Base-by-base conservation (phyloP, 2,888 invertebrate genomes). In the Campoplex nolae region DNA sequence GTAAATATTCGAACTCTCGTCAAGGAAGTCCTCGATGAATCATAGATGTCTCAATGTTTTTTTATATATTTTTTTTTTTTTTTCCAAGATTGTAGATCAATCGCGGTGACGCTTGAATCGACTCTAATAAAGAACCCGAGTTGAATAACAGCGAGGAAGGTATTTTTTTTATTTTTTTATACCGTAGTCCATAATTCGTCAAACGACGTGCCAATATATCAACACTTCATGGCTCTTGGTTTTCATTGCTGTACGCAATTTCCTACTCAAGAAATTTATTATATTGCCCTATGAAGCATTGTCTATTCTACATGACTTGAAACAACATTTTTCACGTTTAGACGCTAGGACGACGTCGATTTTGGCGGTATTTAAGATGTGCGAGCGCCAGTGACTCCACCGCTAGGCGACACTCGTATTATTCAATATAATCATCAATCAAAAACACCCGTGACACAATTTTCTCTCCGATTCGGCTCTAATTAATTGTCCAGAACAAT, bases 301-400 rank as follows among this genome's bases (percentile, higher is more conserved):
- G 48, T 73, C 48, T 56, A 11, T 32, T 73, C 23, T 38, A n/a
- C 73, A 16, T 54, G 51, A 13, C 9, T 16, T 9, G 18, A 18
- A 45, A 45, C 42, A 23, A 45, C 23, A 28, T 70, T 45, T 48
- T 71, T 51, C 32, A 28, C n/a, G n/a, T 9, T 48, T 13, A 16
- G n/a, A 32, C 11, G 35, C 3, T n/a, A 54, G 23, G 23, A 23
- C 13, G 35, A 13, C 16, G 11, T 42, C 2, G 45, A 4, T 70
- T 38, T 54, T 35, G 35, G 16, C 16, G 48, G 4, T 28, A 54
- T 54, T 54, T 73, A 73, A 16, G 16, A n/a, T 23, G 42, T 11
- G 2, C 6, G 45, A 75, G 75, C 28, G 45, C 45, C 45, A 28
- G 45, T 54, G 58, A 62, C 75, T 58, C 75, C 58, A 58, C 28